Percentiles rank a stretch among this genome's conserved stretches.
Conservation (phyloP, 2,797 vertebrate genomes). For the Lagodon rhomboides region DNA sequence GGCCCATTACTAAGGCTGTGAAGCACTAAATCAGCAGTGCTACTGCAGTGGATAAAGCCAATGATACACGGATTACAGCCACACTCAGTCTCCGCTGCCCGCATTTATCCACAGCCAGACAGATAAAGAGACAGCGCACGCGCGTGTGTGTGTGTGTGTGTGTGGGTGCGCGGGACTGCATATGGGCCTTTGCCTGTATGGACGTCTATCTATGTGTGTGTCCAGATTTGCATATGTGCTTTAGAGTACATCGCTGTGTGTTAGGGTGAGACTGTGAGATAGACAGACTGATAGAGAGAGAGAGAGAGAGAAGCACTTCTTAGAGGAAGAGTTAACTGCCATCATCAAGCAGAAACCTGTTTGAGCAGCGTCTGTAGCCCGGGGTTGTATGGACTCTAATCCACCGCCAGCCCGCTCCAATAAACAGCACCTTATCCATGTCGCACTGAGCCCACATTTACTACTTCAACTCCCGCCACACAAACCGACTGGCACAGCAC, state of each 20-base stretch:
- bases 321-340: conserved; percentile 44
- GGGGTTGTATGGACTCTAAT: conserved; percentile 70
- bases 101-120: conserved; percentile 72
- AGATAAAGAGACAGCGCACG: conserved; percentile 73
- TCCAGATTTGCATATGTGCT: conserved; percentile 12
- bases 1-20: conserved; percentile 76
- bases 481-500: conserved; percentile 60
- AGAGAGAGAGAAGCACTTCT: conserved; percentile 31
- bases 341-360: conserved; percentile 59
- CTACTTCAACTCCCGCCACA: conserved; percentile 55
- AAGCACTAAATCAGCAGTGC: conserved; percentile 82
- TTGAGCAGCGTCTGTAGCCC: conserved; percentile 59
- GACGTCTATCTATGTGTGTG: conserved; percentile 16
- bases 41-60: conserved; percentile 80
- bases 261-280: conserved; percentile 24
- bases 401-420: conserved; percentile 56
- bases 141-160: conserved; percentile 24
- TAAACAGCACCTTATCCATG: conserved; percentile 75
- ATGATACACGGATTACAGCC: conserved; percentile 81
- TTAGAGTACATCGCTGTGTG: conserved; percentile 25
- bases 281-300: conserved; percentile 36
- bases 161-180: conserved; percentile 35
- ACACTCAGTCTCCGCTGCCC: conserved; percentile 65
- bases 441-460: conserved; percentile 63
- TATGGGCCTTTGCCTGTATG: conserved; percentile 12